Base-by-base conservation (phyloP, 2,888 invertebrate species). In the Trilocha varians region DNA sequence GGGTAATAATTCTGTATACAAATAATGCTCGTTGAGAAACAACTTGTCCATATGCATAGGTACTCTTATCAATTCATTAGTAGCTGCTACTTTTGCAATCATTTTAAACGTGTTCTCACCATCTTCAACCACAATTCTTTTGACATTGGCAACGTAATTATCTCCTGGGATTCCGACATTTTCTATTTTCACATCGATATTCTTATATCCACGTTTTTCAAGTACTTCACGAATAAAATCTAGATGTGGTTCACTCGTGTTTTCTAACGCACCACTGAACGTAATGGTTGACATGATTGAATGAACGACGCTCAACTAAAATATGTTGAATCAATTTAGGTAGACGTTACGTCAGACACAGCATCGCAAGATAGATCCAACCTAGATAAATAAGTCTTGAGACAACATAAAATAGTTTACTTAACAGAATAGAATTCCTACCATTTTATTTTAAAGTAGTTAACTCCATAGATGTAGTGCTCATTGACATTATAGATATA, bases 1-100 rank as follows among this genome's bases (percentile, higher is more conserved):
- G 11, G 72, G 65, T 1, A 70, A 34, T 3, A 74, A 38, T 34
- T 66, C 49, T 2, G 53, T 50, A 40, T 72, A 74, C 41, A 71
- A 56, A 0, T 54, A 16, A 4, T 49, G 52, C 49, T 76, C 75
- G 38, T 73, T 75, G 2, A 32, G 50, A 36, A 70, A 71, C 6
- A 60, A 2, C 3, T 45, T 0, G 5, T 3, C 39, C 13, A 47
- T 45, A 16, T 56, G 56, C 36, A 52, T 47, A 13, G 36, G 39
- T 8, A 36, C 3, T 16, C 69, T 53, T 8, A 55, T 1, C n/a
- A 36, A 15, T 45, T 61, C 60, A 0, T 36, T 3, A 0, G 46
- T 15, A 1, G 69, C 59, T 5, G 74, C 70, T 11, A 73, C 48
- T 52, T 77, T 77, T 0, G 61, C 71, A 5, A 77, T 53, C 49